A percentile compares a stretch with the other conserved stretches of the same genome.
phyloP scores from a whole-genome alignment of 2,888 invertebrate genomes.

The Cryptocheilus praepositus region DNA sequence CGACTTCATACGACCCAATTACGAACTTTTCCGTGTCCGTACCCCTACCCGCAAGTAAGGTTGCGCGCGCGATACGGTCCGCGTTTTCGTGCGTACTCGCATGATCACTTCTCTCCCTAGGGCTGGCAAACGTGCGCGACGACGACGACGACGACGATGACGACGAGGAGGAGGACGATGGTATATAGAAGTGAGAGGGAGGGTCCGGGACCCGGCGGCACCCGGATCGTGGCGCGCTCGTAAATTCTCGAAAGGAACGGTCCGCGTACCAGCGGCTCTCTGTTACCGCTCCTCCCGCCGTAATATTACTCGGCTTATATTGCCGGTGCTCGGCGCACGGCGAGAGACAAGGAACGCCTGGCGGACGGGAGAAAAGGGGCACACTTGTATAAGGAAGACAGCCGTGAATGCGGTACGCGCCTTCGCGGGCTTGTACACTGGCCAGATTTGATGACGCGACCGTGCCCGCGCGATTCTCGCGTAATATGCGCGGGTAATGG shows the following conservation, averaged over 20 bases:
- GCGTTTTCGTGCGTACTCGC: too few relatives aligned
- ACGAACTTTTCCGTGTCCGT: too few relatives aligned
- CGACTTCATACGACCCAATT: too few relatives aligned
- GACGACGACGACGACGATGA: conserved; percentile 6
- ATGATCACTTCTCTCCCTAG: not conserved
- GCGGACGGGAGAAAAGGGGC: conserved; percentile 40
- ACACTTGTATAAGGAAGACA: conserved; percentile 42
- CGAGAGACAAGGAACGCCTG: conserved; percentile 20
- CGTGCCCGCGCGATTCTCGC: too few relatives aligned
- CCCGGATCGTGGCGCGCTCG: conserved; percentile 55
- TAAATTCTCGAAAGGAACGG: conserved; percentile 60
- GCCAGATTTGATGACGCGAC: too few relatives aligned
- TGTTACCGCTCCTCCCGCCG: conserved; percentile 59
- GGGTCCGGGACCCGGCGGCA: conserved; percentile 42
- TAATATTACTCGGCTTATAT: conserved; percentile 61
- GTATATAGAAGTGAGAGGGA: conserved; percentile 27
- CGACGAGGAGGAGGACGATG: conserved; percentile 14
- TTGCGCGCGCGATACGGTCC: too few relatives aligned
- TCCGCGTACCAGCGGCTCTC: conserved; percentile 56
- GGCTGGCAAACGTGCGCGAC: not conserved
- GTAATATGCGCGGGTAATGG: too few relatives aligned
- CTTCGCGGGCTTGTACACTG: too few relatives aligned
- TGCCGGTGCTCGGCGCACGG: conserved; percentile 25
- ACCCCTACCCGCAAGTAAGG: too few relatives aligned
- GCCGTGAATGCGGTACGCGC: not conserved